phyloP scores from a whole-genome alignment of 2,888 invertebrate genomes.

The Harpalus rubripes region DNA sequence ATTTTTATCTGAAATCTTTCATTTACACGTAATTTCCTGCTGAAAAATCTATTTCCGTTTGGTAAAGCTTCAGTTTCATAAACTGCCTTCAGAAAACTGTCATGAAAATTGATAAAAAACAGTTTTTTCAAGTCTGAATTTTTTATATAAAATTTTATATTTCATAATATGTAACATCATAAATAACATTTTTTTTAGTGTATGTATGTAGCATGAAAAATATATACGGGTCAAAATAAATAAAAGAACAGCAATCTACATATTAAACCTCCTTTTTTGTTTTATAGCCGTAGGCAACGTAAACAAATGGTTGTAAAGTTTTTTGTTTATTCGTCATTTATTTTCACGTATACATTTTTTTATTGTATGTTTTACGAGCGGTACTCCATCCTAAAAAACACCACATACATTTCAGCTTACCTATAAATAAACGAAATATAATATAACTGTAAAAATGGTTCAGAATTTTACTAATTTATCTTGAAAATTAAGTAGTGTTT shows the following conservation, averaged over 20 bases:
- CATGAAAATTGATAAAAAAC: neutral
- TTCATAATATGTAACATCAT: neutral
- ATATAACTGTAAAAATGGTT: neutral
- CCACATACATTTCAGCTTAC: neutral
- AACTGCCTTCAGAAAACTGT: neutral
- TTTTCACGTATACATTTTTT: neutral
- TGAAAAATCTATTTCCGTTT: neutral
- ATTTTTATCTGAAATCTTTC: neutral
- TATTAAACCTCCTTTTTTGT: conserved; percentile 8
- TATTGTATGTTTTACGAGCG: neutral
- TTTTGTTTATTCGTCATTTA: neutral
- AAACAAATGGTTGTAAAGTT: conserved; percentile 1
- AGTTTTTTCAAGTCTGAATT: too few relatives aligned
- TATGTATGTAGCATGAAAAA: neutral
- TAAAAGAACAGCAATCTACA: conserved; percentile 26
- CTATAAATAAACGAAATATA: neutral
- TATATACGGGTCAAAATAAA: neutral
- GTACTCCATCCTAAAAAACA: neutral
- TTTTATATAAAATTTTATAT: too few relatives aligned
- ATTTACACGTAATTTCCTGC: neutral
- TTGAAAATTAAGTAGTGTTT: neutral
- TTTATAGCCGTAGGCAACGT: conserved; percentile 13
- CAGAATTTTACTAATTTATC: neutral
- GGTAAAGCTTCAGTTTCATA: neutral
- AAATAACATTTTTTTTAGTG: neutral